Evolutionary conservation across 2,797 vertebrate genomes (phyloP).

Genomic region (Characodon lateralis): DNA sequence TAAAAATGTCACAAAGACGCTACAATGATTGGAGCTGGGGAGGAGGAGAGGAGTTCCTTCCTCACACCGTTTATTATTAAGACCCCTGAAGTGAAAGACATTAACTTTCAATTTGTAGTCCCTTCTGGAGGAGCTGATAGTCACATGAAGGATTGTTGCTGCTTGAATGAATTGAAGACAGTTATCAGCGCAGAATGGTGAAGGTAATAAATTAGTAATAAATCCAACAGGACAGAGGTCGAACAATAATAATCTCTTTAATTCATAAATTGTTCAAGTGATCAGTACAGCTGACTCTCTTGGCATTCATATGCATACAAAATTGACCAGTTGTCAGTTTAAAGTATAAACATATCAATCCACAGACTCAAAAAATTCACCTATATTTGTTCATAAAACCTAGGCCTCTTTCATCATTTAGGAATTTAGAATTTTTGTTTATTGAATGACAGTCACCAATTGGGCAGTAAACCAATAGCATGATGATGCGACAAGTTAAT

Average conservation of each 20-base stretch:
- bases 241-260: no score
- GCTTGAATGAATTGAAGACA: neutral
- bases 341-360: no score
- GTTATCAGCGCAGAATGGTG: slow-evolving; percentile 3
- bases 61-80: slow-evolving; percentile 11
- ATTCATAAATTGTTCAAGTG: no score
- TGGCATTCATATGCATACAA: no score
- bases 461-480: neutral
- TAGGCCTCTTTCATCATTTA: neutral
- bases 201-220: neutral
- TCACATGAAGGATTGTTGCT: slow-evolving; percentile 31
- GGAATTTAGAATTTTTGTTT: neutral
- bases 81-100: slow-evolving; percentile 21
- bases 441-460: neutral
- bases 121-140: slow-evolving; percentile 49
- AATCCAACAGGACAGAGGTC: no score
- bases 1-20: slow-evolving; percentile 57
- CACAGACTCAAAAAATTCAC: no score
- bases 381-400: no score
- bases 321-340: no score
- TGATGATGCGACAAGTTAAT: neutral
- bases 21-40: slow-evolving; percentile 36
- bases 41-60: no score
- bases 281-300: no score
- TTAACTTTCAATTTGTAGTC: slow-evolving; percentile 50